A percentile compares a stretch with the other conserved stretches of the same genome.
phyloP scores from a whole-genome alignment of 2,113 vertebrate genomes.

The Neolamprologus sp. region DNA sequence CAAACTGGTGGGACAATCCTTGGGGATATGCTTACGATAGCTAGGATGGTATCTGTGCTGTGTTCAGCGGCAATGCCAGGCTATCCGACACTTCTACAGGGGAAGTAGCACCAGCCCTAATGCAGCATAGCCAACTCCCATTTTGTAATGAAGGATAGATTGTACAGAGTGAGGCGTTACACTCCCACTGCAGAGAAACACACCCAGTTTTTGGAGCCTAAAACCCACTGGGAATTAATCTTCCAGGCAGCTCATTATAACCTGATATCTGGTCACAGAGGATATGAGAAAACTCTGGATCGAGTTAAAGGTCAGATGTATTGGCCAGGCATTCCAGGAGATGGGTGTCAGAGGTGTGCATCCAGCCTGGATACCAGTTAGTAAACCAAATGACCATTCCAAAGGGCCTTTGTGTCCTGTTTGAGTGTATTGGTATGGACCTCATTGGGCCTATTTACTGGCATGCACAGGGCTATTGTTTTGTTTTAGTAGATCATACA shows the following conservation, averaged over 20 bases:
- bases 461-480: not conserved
- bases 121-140: not conserved
- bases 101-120: not conserved
- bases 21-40: not conserved
- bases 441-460: not conserved
- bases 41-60: not conserved
- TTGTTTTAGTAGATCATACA: not conserved
- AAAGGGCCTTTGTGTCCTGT: not conserved
- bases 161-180: not conserved
- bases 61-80: not conserved
- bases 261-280: not conserved
- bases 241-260: not conserved
- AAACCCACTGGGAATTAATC: not conserved
- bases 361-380: not conserved
- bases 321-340: not conserved
- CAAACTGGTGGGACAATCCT: not conserved
- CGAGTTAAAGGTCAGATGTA: not conserved
- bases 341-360: not conserved
- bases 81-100: not conserved
- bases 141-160: not conserved
- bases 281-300: not conserved
- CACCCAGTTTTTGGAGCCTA: not conserved
- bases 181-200: not conserved
- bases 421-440: not conserved
- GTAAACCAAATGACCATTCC: not conserved